phyloP scores from a whole-genome alignment of 2,113 vertebrate genomes.

The Dicaeum eximium region DNA sequence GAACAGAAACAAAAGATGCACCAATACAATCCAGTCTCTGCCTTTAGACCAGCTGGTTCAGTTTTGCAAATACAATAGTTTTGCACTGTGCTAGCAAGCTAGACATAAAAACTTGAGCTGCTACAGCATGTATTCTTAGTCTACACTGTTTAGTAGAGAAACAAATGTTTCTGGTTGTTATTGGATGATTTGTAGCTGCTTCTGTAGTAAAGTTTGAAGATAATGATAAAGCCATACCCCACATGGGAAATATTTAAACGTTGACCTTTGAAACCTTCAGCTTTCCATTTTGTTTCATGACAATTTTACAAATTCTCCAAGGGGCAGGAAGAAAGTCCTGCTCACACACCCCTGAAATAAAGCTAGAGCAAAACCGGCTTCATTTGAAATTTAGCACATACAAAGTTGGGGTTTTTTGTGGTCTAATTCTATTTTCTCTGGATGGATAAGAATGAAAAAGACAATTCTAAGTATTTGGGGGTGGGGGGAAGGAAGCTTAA shows the following conservation, averaged over 20 bases:
- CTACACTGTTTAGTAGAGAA: background rate
- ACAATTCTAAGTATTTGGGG: background rate
- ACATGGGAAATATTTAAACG: background rate
- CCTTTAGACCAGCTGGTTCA: background rate
- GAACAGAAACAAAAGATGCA: background rate
- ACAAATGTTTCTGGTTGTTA: background rate
- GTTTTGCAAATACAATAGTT: background rate
- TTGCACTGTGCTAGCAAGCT: background rate
- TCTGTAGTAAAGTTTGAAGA: background rate
- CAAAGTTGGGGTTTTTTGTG: background rate
- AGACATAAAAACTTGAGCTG: background rate
- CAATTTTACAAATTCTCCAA: background rate
- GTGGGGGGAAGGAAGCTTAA: background rate
- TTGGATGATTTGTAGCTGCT: background rate
- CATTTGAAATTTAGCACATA: background rate
- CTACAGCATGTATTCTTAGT: background rate
- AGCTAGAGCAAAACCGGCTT: background rate
- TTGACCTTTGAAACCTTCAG: background rate
- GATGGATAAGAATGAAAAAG: background rate
- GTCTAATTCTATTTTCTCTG: background rate
- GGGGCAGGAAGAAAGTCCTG: background rate
- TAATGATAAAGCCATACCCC: background rate
- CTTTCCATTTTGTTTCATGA: background rate
- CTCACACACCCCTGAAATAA: background rate
- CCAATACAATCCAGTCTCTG: background rate